These are phyloP conservation scores for Danio tinwini DNA, from an alignment of 2,797 vertebrate genomes.

Conservation along the genomic window DNA sequence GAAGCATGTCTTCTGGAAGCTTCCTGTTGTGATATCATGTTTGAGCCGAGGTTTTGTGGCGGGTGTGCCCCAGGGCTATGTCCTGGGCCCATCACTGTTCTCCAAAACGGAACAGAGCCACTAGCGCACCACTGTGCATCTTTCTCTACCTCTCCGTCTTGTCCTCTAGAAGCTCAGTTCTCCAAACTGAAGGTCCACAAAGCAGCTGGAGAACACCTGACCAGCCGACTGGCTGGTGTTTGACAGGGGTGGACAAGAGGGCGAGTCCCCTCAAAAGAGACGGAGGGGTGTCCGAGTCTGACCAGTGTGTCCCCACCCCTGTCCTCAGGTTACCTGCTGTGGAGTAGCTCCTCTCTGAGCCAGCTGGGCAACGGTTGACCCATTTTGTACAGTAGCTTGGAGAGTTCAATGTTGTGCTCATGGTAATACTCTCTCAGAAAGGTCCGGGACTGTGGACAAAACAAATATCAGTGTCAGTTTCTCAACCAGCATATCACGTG, in stretches of 20 bases:
- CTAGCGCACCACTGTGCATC: constrained; percentile 2
- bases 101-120: constrained; percentile 35
- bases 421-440: constrained; percentile 96
- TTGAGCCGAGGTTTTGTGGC: not conserved
- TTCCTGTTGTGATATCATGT: constrained; percentile 15
- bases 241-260: constrained; percentile 45
- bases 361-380: constrained; percentile 95
- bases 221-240: not conserved
- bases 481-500: not conserved
- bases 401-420: constrained; percentile 98
- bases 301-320: constrained; percentile 52
- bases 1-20: constrained; percentile 5
- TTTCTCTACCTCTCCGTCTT: constrained; percentile 14
- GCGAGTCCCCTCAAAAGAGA: constrained; percentile 39
- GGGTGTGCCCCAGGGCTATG: constrained; percentile 22
- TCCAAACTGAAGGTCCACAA: constrained; percentile 17
- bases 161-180: constrained; percentile 35
- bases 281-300: constrained; percentile 41
- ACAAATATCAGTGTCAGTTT: constrained; percentile 1
- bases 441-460: constrained; percentile 81
- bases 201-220: constrained; percentile 11
- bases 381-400: constrained; percentile 98
- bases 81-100: constrained; percentile 40
- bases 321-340: constrained; percentile 88
- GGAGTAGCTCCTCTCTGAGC: constrained; percentile 96